Evolutionary conservation across 1,140 invertebrate species (phyloP).

Genomic region (Drosophila seguyi): DNA sequence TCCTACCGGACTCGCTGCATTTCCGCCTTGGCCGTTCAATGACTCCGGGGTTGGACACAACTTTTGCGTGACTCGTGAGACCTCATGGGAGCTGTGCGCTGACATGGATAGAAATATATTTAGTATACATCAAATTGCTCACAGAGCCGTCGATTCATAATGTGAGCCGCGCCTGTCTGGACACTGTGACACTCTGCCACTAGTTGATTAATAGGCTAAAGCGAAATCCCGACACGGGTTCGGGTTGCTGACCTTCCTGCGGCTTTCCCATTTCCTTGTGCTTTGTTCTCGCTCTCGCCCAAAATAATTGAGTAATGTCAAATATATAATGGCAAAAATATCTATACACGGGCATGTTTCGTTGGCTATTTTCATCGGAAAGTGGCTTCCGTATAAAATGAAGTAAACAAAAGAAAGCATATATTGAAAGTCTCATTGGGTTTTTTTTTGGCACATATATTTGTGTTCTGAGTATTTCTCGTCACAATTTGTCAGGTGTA

Average conservation of each 20-base stretch:
- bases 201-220: conserved; percentile 73
- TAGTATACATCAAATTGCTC: conserved; percentile 33
- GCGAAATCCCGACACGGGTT: conserved; percentile 12
- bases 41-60: conserved; percentile 55
- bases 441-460: conserved; percentile 9
- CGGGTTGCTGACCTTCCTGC: conserved; percentile 64
- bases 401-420: conserved; percentile 27
- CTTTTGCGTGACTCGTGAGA: conserved; percentile 67
- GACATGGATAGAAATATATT: conserved; percentile 32
- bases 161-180: conserved; percentile 64
- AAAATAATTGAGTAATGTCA: conserved; percentile 51
- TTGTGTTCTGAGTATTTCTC: conserved; percentile 45
- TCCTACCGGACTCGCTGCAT: conserved; percentile 17
- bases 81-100: conserved; percentile 20
- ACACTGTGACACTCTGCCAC: conserved; percentile 48
- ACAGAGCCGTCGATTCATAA: conserved; percentile 51
- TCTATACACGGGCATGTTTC: conserved; percentile 17
- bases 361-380: conserved; percentile 44
- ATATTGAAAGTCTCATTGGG: conserved; percentile 9
- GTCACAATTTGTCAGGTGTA: conserved; percentile 55
- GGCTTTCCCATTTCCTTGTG: conserved; percentile 64
- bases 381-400: conserved; percentile 30
- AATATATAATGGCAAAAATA: conserved; percentile 43
- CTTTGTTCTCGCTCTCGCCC: conserved; percentile 50
- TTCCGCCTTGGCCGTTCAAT: conserved; percentile 66